A percentile compares a stretch with the other conserved stretches of the same genome.
Conservation (phyloP, 2,113 vertebrate species). For the Dromiciops gliroides region DNA sequence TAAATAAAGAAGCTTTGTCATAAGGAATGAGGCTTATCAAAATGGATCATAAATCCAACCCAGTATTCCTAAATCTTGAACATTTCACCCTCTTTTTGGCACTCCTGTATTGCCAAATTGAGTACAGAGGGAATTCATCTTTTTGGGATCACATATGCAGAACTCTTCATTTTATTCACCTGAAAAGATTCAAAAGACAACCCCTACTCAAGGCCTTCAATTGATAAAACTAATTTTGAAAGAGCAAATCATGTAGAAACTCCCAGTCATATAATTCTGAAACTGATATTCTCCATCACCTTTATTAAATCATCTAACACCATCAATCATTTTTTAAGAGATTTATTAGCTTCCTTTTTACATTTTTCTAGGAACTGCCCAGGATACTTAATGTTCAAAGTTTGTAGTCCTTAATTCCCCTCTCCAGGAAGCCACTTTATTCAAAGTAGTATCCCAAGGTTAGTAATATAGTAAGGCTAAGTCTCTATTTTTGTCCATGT, state of each 20-base stretch:
- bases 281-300: neutral
- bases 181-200: neutral
- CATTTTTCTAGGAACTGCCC: neutral
- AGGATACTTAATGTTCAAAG: neutral
- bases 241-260: neutral
- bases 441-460: neutral
- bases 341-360: neutral
- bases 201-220: neutral
- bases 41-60: neutral
- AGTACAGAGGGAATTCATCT: neutral
- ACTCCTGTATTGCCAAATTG: neutral
- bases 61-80: no score
- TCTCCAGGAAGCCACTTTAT: neutral
- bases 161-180: neutral
- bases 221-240: neutral
- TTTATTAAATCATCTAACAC: neutral
- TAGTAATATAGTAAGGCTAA: neutral
- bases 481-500: no score
- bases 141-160: neutral
- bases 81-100: no score
- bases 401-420: neutral
- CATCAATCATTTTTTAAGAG: neutral
- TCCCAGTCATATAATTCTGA: neutral
- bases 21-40: neutral
- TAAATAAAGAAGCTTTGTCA: neutral